Conservation (phyloP, 53 echinoderm and acorn worm species). For the Arbacia lixula region DNA sequence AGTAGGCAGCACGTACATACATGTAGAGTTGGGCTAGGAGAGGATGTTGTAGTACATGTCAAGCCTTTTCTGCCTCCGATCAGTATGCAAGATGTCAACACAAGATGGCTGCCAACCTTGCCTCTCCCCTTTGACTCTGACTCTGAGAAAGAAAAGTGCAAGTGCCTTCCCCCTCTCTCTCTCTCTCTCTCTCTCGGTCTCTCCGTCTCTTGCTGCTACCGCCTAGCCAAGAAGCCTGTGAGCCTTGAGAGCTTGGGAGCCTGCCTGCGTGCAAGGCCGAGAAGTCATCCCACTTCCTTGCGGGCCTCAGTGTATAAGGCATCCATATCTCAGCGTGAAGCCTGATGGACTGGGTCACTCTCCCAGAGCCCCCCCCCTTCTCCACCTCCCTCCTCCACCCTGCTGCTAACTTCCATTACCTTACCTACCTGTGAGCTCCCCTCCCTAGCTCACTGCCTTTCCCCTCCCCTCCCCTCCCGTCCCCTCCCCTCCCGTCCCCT, state of each 20-base stretch:
- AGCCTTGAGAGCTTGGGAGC: no score
- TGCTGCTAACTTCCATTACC: neutral
- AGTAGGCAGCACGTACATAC: no score
- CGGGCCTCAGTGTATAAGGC: slow-evolving; percentile 8
- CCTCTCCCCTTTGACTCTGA: neutral
- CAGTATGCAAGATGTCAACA: slow-evolving; percentile 44
- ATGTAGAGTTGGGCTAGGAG: no score
- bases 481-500: no score
- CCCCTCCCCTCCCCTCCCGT: no score
- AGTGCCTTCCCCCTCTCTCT: slow-evolving; percentile 33
- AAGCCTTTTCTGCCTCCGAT: no score
- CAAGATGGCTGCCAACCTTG: no score
- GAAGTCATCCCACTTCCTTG: slow-evolving; percentile 44
- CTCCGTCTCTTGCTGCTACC: no score
- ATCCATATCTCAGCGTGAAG: slow-evolving; percentile 27
- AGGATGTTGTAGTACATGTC: no score
- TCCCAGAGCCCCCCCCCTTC: slow-evolving; percentile 26
- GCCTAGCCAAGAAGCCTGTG: no score
- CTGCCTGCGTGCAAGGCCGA: slow-evolving; percentile 29
- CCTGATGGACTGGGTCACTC: slow-evolving; percentile 37
- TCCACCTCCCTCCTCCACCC: neutral
- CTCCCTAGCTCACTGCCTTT: no score
- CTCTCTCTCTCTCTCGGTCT: no score
- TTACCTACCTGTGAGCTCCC: neutral
- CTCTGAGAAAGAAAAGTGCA: slow-evolving; percentile 29